Evolutionary conservation across 1,140 invertebrate species (phyloP).

Genomic region (Papilio helenus): DNA sequence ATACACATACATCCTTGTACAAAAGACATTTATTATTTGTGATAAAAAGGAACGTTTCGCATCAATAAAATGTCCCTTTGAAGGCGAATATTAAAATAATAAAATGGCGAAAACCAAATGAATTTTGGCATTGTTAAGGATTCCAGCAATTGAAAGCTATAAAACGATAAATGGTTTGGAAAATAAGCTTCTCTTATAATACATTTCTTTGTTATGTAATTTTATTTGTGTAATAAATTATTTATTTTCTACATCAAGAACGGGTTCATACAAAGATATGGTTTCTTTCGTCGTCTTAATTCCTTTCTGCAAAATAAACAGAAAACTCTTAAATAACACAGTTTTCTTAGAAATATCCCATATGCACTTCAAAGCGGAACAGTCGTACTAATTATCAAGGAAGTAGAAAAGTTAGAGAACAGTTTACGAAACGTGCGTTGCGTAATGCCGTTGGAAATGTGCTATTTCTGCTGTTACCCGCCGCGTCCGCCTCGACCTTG

Average conservation of each 20-base stretch:
- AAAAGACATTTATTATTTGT: no score
- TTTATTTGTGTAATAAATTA: not conserved
- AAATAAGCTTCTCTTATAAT: not conserved
- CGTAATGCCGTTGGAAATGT: conserved; percentile 37
- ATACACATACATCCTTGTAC: not conserved
- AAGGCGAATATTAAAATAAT: not conserved
- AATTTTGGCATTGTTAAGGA: not conserved
- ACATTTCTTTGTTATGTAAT: not conserved
- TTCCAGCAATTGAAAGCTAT: not conserved
- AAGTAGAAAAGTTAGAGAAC: conserved; percentile 30
- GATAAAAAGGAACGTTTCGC: no score
- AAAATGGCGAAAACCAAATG: not conserved
- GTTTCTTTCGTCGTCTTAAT: not conserved
- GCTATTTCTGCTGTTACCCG: conserved; percentile 21
- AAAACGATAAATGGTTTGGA: not conserved
- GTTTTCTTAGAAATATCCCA: conserved; percentile 7
- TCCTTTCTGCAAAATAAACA: not conserved
- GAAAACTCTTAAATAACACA: not conserved
- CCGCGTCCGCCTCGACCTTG: conserved; percentile 32
- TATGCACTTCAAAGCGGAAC: conserved; percentile 24
- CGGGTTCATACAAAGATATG: no score
- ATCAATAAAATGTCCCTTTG: not conserved
- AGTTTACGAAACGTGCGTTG: conserved; percentile 31
- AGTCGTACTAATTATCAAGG: conserved; percentile 36
- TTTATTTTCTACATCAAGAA: no score